Conservation (phyloP, 2,888 invertebrate genomes). For the Drosophila neotestacea region DNA sequence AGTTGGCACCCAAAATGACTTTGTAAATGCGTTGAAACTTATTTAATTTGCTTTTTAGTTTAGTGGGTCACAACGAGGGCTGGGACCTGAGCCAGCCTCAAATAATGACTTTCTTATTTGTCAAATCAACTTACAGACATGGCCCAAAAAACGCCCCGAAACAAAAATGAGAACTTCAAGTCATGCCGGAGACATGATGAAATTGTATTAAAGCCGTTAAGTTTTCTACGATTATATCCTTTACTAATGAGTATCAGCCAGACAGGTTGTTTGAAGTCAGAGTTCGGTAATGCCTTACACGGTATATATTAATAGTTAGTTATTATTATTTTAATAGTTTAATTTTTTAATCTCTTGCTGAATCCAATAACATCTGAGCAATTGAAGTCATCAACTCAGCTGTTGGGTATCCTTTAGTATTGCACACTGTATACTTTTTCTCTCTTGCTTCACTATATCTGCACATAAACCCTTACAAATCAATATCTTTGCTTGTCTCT, state of each 20-base stretch:
- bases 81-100: background rate
- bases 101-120: conserved; percentile 59
- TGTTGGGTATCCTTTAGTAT: no score
- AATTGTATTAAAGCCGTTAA: conserved; percentile 8
- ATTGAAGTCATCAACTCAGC: no score
- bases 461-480: no score
- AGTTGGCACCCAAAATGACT: conserved; percentile 74
- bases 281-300: background rate
- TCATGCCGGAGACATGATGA: conserved; percentile 38
- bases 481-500: no score
- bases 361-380: no score
- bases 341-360: no score
- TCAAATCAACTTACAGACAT: conserved; percentile 48
- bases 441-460: no score
- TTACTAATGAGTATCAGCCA: background rate
- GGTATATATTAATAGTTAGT: background rate
- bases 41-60: conserved; percentile 71
- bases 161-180: conserved; percentile 22
- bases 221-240: conserved; percentile 6
- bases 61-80: conserved; percentile 26
- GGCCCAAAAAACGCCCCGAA: conserved; percentile 4
- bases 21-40: conserved; percentile 79
- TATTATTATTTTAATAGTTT: no score
- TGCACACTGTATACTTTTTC: no score
- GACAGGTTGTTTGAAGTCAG: background rate